These are phyloP conservation scores for Brevipalpus yothersi DNA, from an alignment of 1,140 invertebrate genomes.

Conservation along the genomic window DNA sequence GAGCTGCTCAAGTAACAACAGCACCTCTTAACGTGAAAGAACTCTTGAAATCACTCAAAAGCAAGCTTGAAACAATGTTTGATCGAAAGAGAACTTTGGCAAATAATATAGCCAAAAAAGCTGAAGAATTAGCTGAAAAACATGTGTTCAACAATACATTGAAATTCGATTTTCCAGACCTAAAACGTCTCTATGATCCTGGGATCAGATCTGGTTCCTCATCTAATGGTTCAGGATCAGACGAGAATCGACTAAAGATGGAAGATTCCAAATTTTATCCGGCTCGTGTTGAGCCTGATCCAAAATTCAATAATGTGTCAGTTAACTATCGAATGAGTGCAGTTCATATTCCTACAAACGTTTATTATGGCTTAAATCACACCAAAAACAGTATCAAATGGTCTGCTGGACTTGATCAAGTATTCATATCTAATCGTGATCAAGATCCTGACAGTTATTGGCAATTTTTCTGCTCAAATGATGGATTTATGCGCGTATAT, in stretches of 20 bases:
- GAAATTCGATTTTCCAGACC: background rate
- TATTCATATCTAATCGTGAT: constrained; percentile 59
- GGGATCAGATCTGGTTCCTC: background rate
- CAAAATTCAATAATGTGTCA: constrained; percentile 26
- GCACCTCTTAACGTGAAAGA: background rate
- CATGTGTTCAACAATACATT: background rate
- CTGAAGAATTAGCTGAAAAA: background rate
- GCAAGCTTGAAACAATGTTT: background rate
- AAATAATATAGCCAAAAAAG: background rate
- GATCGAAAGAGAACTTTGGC: background rate
- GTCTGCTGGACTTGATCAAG: constrained; percentile 56
- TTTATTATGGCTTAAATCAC: constrained; percentile 50
- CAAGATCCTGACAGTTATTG: constrained; percentile 65
- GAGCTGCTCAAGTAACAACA: background rate
- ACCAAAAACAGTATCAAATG: constrained; percentile 51
- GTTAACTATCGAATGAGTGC: constrained; percentile 60
- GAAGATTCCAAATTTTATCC: background rate
- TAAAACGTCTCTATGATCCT: background rate
- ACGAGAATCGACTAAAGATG: background rate
- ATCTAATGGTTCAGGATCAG: background rate
- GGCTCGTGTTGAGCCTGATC: background rate
- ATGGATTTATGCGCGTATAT: constrained; percentile 66
- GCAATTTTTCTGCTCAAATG: constrained; percentile 86
- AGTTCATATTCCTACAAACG: constrained; percentile 79
- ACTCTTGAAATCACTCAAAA: background rate